These are phyloP conservation scores for Corythoichthys haematopterus DNA, from an alignment of 2,113 vertebrate genomes.

Conservation along the genomic window DNA sequence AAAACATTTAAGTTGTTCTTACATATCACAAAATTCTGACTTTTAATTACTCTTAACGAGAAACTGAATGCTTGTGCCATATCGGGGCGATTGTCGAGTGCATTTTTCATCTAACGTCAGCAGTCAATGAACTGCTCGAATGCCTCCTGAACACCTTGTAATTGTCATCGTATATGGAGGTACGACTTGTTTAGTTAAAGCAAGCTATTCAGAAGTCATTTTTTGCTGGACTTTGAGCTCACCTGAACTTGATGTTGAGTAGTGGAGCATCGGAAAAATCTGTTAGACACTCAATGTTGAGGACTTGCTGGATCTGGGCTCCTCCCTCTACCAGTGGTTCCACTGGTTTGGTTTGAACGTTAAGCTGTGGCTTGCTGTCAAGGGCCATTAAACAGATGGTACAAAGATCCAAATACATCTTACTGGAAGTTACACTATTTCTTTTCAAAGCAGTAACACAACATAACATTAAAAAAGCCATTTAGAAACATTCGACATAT, in stretches of 20 bases:
- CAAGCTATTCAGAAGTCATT: background rate
- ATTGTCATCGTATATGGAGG: background rate
- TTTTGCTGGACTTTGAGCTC: background rate
- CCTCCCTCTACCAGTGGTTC: slow-evolving; percentile 87
- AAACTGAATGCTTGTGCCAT: too few species aligned
- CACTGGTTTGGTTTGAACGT: slow-evolving; percentile 83
- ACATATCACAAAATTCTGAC: too few species aligned
- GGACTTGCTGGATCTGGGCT: slow-evolving; percentile 89
- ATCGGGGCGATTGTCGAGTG: too few species aligned
- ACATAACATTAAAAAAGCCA: too few species aligned
- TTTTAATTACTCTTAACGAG: too few species aligned
- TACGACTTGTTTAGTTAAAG: background rate
- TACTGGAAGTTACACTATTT: background rate
- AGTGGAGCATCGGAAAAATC: slow-evolving; percentile 82
- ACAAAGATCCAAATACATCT: background rate
- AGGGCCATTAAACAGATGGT: slow-evolving; percentile 42
- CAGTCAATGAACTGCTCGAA: too few species aligned
- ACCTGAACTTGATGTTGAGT: slow-evolving; percentile 89
- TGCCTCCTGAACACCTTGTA: too few species aligned
- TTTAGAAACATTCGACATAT: background rate
- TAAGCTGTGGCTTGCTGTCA: slow-evolving; percentile 78
- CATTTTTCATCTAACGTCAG: too few species aligned
- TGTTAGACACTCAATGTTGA: slow-evolving; percentile 87
- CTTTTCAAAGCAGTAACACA: background rate
- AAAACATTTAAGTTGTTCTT: too few species aligned